Evolutionary conservation across 2,888 invertebrate species (phyloP), one percentile per base, ranked within the genome.

Genomic region (Drosophila bunnanda): DNA sequence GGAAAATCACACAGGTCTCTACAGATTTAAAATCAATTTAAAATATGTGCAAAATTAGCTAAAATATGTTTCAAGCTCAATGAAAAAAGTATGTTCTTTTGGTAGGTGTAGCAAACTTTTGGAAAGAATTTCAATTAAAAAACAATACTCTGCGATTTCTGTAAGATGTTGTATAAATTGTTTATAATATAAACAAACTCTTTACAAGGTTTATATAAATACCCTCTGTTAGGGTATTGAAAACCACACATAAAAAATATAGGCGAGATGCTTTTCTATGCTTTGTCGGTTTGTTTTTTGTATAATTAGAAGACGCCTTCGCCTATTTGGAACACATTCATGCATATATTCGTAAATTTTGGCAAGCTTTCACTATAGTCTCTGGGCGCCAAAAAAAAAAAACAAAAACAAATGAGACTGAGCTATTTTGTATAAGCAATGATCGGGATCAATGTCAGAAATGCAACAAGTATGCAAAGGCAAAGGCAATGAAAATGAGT

Each of bases 281-380:
- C 28, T 43, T 10, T 50, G 22, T 20, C 17, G 17, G 36, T 56
- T 48, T 64, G 44, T 75, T 48, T 75, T 48, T 61, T 67, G 38
- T 59, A 54, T 44, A 58, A 59, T 58, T 55, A 46, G 52, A 66
- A 46, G 52, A 68, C 46, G 56, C 25, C 53, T 50, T 50, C n/a
- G 28, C 38, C 55, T 56, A 56, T 56, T 44, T 56, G 20, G 34
- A 36, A 48, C 53, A 28, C 44, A 30, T 32, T 28, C 38, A 30
- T 32, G 28, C 38, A 30, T 39, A 34, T 53, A 52, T 65, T 55
- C 28, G 36, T 55, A 43, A 58, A 60, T 44, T 80, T 86, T 87
- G 86, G 86, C 88, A 88, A 73, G 52, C 46, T 62, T 76, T 86
- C 88, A 84, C 77, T 62, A 55, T 62, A 55, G 56, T 46, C 54